Base-by-base conservation (phyloP, 2,888 invertebrate genomes). In the Platerodrilus igneus region DNA sequence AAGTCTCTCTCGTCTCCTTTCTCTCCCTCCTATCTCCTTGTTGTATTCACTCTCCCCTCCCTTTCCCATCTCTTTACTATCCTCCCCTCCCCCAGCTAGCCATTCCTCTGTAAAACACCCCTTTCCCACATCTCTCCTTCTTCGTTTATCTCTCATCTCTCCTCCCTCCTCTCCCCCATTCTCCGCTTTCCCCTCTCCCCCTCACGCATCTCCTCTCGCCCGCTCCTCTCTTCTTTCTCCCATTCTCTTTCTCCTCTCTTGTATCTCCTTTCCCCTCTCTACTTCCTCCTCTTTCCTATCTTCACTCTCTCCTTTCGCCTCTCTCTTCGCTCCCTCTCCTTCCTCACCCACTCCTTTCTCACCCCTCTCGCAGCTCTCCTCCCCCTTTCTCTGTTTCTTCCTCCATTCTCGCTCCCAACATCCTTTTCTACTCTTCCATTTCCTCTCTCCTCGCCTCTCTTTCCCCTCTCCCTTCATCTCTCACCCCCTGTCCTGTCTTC, bases 91-190 rank as follows among this genome's bases (percentile, higher is more conserved):
- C n/a, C 23, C 23, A 8, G 4, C n/a, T 10, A n/a, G 18, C 15
- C 16, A 10, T 16, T n/a, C 21, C 22, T 2, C 26, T 10, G 7
- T n/a, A 10, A 6, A 10, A 15, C 46, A 48, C 22, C 27, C 31
- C 37, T 26, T 31, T 29, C 41, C 41, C 37, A 37, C 43, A 41
- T 40, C 18, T 18, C 13, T 15, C 14, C 23, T 25, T 20, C 31
- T 30, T 30, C 39, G 41, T 29, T 32, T 39, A 34, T 10, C 43
- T 37, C 44, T 46, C 40, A 30, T 36, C 18, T n/a, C 23, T 8
- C 27, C 29, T 8, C 23, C 23, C 11, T 14, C 19, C 33, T 14
- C 16, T 9, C 16, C 9, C 33, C 11, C 23, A 11, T 13, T n/a
- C 14, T 13, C 9, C 11, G 4, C 19, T 23, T 9, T 13, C 23